Base-by-base conservation (phyloP, 35 echinoderm and acorn worm genomes). In the Hemicentrotus pulcherrimus region DNA sequence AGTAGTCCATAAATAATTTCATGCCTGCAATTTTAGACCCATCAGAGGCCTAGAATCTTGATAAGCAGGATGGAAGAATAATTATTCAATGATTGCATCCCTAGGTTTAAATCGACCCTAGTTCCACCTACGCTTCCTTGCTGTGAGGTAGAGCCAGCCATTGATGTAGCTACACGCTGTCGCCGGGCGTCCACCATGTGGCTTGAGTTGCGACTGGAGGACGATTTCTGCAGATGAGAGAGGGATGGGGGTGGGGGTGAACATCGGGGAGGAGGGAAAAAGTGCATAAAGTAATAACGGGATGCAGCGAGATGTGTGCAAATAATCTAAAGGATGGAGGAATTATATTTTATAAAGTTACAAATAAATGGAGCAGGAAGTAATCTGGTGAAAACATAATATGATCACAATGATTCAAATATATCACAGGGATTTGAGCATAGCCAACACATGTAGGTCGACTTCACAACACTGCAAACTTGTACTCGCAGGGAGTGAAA, bases 221-320 rank as follows among this genome's bases (percentile, higher is more conserved):
- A 93, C 30, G 91, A 93, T 58, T 93, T 93, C 91, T 93, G 91
- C 91, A 93, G 88, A 45, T 90, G 32, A 47, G 88, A 90, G 32
- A 28, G 24, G 31, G n/a, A 10, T 15, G 31, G 18, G 88, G n/a
- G 88, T 78, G 65, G 28, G 88, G 88, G 32, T 19, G 46, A 90
- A 90, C 65, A 78, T 8, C 65, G 6, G 65, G 65, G 28, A 78
- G 65, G 65, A 59, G 65, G 65, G 65, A 78, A 78, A 78, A 78
- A 78, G 65, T 78, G 65, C 65, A 78, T 78, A 78, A 78, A 78
- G 65, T 78, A 78, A 78, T 78, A 78, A 78, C 18, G 65, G 65
- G 65, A n/a, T 28, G 6, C 65, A 28, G 65, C 65, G 18, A 78
- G 19, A 78, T n/a, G 65, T 78, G 65, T 78, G 65, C 65, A 28